Conservation (phyloP, 2,113 vertebrate species). For the Catagonus wagneri region DNA sequence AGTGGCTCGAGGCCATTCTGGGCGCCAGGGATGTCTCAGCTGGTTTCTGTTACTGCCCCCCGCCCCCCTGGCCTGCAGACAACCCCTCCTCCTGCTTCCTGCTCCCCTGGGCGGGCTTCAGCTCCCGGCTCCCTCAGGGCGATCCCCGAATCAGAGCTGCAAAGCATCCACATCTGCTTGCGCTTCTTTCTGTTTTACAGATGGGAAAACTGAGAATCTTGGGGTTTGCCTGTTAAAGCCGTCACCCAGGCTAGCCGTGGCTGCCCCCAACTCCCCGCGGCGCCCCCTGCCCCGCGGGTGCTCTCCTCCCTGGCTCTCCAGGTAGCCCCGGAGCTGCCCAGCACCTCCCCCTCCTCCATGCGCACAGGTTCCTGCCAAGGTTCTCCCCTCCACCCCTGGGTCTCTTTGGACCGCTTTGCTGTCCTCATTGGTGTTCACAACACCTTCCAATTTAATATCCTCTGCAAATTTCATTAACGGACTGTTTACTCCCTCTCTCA, state of each 20-base stretch:
- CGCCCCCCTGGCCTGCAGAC: not conserved
- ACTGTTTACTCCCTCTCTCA: constrained; percentile 81
- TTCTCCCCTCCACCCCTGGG: not conserved
- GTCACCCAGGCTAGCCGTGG: not conserved
- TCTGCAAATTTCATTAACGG: constrained; percentile 81
- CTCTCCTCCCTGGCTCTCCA: not conserved
- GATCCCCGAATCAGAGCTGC: not conserved
- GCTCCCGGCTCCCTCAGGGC: not conserved
- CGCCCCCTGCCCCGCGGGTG: not conserved
- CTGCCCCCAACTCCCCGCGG: not conserved
- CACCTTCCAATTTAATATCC: constrained; percentile 81
- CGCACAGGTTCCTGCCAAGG: not conserved
- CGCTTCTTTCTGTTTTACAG: not conserved
- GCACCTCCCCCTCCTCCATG: fast-evolving
- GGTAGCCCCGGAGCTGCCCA: not conserved
- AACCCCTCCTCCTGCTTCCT: not conserved
- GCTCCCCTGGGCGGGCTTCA: not conserved
- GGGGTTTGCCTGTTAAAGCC: not conserved
- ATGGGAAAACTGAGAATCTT: not conserved
- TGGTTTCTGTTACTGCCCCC: not conserved
- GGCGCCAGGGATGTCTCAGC: not conserved
- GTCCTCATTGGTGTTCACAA: constrained; percentile 75
- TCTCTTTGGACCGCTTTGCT: constrained; percentile 61
- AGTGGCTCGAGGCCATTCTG: not conserved
- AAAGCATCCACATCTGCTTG: not conserved